A percentile compares a stretch with the other conserved stretches of the same genome.
These are phyloP conservation scores for Hirudo medicinalis DNA, from an alignment of 1,140 invertebrate genomes.

Conservation along the genomic window DNA sequence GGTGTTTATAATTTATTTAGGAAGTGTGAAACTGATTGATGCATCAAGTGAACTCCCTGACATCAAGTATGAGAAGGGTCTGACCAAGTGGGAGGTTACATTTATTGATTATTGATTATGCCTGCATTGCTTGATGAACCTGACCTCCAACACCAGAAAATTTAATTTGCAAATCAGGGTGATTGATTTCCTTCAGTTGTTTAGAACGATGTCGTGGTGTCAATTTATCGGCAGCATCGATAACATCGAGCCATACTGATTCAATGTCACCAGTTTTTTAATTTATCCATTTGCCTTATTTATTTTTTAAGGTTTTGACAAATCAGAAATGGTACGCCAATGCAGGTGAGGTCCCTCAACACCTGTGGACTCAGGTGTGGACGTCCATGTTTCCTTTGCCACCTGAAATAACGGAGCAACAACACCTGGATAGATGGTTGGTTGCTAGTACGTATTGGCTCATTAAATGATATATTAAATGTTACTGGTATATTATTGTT, in stretches of 20 bases:
- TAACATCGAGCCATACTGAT: too few relatives aligned
- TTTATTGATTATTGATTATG: too few relatives aligned
- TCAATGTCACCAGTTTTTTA: too few relatives aligned
- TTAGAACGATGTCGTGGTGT: too few relatives aligned
- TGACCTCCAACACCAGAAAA: too few relatives aligned
- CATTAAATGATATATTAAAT: conserved; percentile 18
- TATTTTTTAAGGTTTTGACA: too few relatives aligned
- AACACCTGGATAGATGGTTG: conserved; percentile 7
- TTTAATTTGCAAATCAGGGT: too few relatives aligned
- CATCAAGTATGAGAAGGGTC: conserved; percentile 59
- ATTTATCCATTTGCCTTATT: too few relatives aligned
- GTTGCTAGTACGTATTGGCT: not conserved
- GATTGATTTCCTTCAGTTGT: too few relatives aligned
- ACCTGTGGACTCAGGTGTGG: conserved; percentile 63
- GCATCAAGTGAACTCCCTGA: conserved; percentile 60
- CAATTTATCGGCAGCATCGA: too few relatives aligned
- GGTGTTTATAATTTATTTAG: conserved; percentile 28
- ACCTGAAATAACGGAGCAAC: conserved; percentile 39
- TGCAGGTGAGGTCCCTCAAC: conserved; percentile 70
- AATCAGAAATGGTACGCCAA: conserved; percentile 52
- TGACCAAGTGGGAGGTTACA: conserved; percentile 60
- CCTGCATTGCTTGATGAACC: too few relatives aligned
- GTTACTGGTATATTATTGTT: too few relatives aligned
- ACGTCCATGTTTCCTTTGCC: conserved; percentile 82
- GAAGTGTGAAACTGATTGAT: conserved; percentile 66